Percentiles rank a stretch among this genome's conserved stretches.
phyloP scores from a whole-genome alignment of 2,113 vertebrate genomes.

The Stigmatopora nigra region DNA sequence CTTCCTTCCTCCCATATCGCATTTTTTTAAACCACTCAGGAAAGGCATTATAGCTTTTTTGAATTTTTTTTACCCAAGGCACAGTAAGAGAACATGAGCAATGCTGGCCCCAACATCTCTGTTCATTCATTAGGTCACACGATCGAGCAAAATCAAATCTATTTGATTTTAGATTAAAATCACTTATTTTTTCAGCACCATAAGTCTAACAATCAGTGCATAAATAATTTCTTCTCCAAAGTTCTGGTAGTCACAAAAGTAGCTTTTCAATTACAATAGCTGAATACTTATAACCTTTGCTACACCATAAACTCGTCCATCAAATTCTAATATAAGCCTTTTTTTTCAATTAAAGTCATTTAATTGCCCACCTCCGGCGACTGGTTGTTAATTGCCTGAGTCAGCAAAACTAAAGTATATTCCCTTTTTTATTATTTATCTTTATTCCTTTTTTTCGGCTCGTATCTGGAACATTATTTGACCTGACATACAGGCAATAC shows the following conservation, averaged over 20 bases:
- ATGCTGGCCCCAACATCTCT: too few species aligned
- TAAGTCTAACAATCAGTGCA: not conserved
- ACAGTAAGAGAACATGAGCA: too few species aligned
- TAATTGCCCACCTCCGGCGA: constrained; percentile 18
- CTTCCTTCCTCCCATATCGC: not conserved
- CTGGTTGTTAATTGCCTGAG: constrained; percentile 11
- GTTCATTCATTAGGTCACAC: too few species aligned
- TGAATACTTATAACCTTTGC: not conserved
- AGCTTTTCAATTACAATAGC: not conserved
- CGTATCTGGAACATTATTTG: not conserved
- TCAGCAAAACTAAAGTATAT: not conserved
- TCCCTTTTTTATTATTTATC: constrained; percentile 6
- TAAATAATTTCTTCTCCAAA: not conserved
- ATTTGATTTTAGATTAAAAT: too few species aligned
- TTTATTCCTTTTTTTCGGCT: not conserved
- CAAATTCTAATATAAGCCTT: constrained; percentile 2
- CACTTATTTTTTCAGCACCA: not conserved
- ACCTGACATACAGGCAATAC: not conserved
- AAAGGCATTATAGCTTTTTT: too few species aligned
- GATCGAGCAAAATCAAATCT: too few species aligned
- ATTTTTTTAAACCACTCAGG: too few species aligned
- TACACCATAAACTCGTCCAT: not conserved
- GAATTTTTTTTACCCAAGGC: too few species aligned
- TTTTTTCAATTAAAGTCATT: constrained; percentile 2
- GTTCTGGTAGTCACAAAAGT: not conserved